Evolutionary conservation across 2,113 vertebrate species (phyloP).

Genomic region (Gadus macrocephalus): DNA sequence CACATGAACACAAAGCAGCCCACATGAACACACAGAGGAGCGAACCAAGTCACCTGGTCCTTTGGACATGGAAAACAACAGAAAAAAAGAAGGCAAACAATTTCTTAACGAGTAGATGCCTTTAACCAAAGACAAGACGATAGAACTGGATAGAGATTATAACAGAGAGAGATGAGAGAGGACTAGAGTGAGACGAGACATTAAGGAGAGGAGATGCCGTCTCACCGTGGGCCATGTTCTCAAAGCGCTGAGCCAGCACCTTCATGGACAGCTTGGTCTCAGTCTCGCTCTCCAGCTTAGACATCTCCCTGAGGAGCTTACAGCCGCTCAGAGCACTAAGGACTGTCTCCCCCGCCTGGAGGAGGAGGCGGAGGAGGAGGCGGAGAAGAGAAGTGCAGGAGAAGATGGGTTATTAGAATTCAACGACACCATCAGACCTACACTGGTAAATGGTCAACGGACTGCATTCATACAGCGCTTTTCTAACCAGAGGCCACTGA

Average conservation of each 20-base stretch:
- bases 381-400: neutral
- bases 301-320: constrained; percentile 79
- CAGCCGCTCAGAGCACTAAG: constrained; percentile 79
- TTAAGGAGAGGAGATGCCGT: neutral
- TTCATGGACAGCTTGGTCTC: constrained; percentile 76
- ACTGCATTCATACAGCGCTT: no score
- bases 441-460: neutral
- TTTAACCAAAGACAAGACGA: neutral
- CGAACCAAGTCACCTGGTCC: no score
- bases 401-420: no score
- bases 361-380: neutral
- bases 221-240: constrained; percentile 80
- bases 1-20: no score
- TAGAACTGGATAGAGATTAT: neutral
- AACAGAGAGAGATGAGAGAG: neutral
- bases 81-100: no score
- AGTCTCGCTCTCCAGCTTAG: constrained; percentile 73
- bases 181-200: neutral
- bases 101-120: no score
- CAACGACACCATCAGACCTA: neutral
- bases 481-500: no score
- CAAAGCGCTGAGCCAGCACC: constrained; percentile 78
- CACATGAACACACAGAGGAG: no score
- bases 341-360: constrained; percentile 77
- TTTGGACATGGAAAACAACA: no score